Conservation (phyloP, 1,140 invertebrate species). For the Drosophila oshimai region DNA sequence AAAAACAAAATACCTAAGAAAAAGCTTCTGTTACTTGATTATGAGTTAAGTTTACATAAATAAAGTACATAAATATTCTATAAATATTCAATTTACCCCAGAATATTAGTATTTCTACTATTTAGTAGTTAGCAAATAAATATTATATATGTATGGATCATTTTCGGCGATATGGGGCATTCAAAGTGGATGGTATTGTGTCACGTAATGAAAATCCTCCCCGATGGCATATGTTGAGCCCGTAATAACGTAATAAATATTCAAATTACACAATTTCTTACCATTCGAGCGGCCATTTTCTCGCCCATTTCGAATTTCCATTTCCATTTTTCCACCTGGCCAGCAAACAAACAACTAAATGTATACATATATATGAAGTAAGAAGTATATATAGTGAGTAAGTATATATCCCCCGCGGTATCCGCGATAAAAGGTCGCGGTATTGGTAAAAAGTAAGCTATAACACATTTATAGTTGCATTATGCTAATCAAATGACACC, state of each 20-base stretch:
- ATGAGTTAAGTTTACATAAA: too few species aligned
- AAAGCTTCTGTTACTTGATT: too few species aligned
- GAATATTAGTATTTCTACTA: too few species aligned
- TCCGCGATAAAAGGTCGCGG: slow-evolving; percentile 23
- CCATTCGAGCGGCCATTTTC: slow-evolving; percentile 46
- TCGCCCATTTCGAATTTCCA: slow-evolving; percentile 45
- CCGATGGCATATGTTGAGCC: slow-evolving; percentile 13
- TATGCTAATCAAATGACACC: slow-evolving; percentile 80
- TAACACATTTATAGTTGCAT: slow-evolving; percentile 78
- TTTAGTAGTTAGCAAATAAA: too few species aligned
- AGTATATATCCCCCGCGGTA: background rate
- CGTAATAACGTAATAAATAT: slow-evolving; percentile 76
- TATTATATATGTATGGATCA: background rate
- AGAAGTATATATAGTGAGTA: too few species aligned
- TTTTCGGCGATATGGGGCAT: too few species aligned
- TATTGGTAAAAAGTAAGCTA: slow-evolving; percentile 67
- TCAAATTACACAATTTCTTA: slow-evolving; percentile 65
- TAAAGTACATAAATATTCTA: too few species aligned
- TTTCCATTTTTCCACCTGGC: slow-evolving; percentile 62
- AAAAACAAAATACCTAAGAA: too few species aligned
- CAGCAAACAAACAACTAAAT: slow-evolving; percentile 60
- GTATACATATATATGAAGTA: slow-evolving; percentile 30
- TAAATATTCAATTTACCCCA: too few species aligned
- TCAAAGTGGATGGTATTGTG: background rate
- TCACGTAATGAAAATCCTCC: slow-evolving; percentile 45